Base-by-base conservation (phyloP, 2,888 invertebrate genomes). In the Lasioglossum leucozonium region DNA sequence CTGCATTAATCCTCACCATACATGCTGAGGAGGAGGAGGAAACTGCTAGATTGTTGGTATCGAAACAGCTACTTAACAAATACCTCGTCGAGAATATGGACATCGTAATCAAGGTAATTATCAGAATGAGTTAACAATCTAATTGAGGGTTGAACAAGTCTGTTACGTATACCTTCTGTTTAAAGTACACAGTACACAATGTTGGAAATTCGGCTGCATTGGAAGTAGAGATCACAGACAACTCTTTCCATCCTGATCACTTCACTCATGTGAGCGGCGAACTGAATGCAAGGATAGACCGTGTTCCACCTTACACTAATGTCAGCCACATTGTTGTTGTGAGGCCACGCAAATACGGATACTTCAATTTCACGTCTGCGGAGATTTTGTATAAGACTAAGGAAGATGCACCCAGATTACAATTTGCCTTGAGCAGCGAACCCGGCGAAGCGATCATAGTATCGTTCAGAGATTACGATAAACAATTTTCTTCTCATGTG, bases 61-160 rank as follows among this genome's bases (percentile, higher is more conserved):
- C 98, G 16, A 99, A 99, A 95, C 98, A 98, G 95, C 97, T 99
- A 92, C 96, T 99, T 85, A 99, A 99, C 95, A 98, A 98, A 95
- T 99, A 99, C 94, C 96, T 99, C 87, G 99, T 99, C 1, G 99
- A 99, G 96, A 98, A 98, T 93, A 98, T 98, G 97, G 99, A 99
- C 95, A 97, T 99, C 92, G 97, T 99, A 87, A 97, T 99, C 67
- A 98, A 99, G 94, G 95, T 95, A 92, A 89, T 47, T 76, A 58
- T 26, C 18, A 34, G 58, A 65, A 30, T 47, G 3, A n/a, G 4
- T 55, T 55, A 55, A 55, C 11, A 55, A 55, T 55, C 55, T n/a
- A 55, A n/a, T 55, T 1, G n/a, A 55, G 11, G 16, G 44, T 44
- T 44, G 44, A 44, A 44, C 16, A 3, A 3, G n/a, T 55, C 10